Conservation (phyloP, 2,888 invertebrate species). For the Pteria penguin region DNA sequence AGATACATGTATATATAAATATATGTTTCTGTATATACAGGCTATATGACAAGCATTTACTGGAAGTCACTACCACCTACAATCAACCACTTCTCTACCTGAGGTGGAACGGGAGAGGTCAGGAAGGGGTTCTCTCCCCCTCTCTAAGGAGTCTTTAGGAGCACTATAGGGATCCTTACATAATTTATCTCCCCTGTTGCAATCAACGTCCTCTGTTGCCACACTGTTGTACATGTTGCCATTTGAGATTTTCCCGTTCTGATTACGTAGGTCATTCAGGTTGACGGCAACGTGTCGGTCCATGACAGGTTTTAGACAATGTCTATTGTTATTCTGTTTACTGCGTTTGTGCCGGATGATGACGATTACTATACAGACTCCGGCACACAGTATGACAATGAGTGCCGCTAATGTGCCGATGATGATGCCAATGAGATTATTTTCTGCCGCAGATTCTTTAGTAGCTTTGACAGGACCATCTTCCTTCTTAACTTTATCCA, state of each 20-base stretch:
- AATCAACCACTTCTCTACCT: constrained; percentile 27
- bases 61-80: too few species aligned
- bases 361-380: constrained; percentile 87
- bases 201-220: constrained; percentile 77
- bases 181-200: constrained; percentile 73
- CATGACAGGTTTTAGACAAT: constrained; percentile 68
- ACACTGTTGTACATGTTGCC: constrained; percentile 80
- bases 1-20: too few species aligned
- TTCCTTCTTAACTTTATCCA: neutral
- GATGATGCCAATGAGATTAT: constrained; percentile 72
- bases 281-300: constrained; percentile 83
- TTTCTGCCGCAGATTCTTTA: constrained; percentile 53
- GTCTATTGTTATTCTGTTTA: constrained; percentile 74
- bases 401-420: constrained; percentile 85
- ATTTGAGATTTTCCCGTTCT: constrained; percentile 77
- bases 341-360: constrained; percentile 80
- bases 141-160: constrained; percentile 72
- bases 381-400: constrained; percentile 84
- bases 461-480: constrained; percentile 8
- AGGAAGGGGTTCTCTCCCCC: constrained; percentile 75
- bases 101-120: constrained; percentile 70
- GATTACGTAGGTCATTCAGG: constrained; percentile 83
- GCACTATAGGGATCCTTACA: constrained; percentile 63
- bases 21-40: too few species aligned
- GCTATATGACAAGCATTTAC: neutral